phyloP scores from a whole-genome alignment of 2,888 invertebrate species.

The Eurois occulta region DNA sequence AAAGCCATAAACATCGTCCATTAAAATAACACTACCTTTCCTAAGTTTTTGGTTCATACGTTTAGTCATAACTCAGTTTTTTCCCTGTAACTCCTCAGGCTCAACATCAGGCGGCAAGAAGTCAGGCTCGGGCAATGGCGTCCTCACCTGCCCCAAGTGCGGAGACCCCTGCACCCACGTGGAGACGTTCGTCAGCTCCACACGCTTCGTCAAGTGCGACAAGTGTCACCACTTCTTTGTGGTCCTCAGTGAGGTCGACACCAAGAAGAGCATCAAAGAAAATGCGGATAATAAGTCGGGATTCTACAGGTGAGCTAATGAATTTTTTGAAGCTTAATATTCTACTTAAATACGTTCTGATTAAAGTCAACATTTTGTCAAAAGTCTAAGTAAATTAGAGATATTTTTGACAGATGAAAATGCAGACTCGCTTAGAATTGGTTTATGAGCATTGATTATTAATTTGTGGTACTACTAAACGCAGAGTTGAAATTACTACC shows the following conservation, averaged over 20 bases:
- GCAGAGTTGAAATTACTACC: neutral
- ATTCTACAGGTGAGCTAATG: constrained; percentile 87
- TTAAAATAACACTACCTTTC: neutral
- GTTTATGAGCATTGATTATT: neutral
- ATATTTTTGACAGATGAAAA: neutral
- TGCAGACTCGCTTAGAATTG: neutral
- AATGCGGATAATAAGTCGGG: constrained; percentile 93
- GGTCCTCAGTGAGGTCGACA: constrained; percentile 97
- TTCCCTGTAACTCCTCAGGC: constrained; percentile 67
- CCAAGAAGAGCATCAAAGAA: constrained; percentile 96
- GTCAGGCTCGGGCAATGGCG: constrained; percentile 90
- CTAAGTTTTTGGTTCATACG: neutral
- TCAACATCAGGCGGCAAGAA: constrained; percentile 91
- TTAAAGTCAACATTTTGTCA: neutral
- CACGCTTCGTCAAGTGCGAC: constrained; percentile 99
- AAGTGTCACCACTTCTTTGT: constrained; percentile 99
- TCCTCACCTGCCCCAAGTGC: constrained; percentile 98
- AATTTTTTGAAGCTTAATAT: neutral
- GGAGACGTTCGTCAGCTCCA: constrained; percentile 99
- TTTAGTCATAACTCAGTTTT: neutral
- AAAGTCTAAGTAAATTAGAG: neutral
- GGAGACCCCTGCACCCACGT: constrained; percentile 99
- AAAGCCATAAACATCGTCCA: neutral
- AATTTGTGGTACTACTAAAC: neutral
- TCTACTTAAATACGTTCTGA: neutral